Conservation (phyloP, 2,797 vertebrate species). For the Tauraco hartlaubi region DNA sequence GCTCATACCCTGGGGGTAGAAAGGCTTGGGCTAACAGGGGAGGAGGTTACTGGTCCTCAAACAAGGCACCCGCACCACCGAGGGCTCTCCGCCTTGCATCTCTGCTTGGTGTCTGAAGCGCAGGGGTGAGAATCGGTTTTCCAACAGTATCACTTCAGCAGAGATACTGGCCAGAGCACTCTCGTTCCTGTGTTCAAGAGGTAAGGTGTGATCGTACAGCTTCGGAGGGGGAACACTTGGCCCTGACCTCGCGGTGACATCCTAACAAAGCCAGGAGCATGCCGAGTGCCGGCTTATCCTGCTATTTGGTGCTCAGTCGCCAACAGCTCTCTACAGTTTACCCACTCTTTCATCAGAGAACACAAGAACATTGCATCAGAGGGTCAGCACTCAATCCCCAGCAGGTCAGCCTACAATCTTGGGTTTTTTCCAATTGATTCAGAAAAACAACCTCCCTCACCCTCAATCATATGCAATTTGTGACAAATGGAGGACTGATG, state of each 20-base stretch:
- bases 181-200: not conserved
- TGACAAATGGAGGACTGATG: not conserved
- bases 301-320: not conserved
- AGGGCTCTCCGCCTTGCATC: not conserved
- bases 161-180: rapidly evolving
- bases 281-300: not conserved
- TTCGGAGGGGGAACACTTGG: not conserved
- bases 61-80: rapidly evolving
- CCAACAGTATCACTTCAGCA: not conserved
- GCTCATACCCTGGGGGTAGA: not conserved
- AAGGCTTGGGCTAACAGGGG: not conserved
- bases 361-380: not conserved
- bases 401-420: not conserved
- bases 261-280: not conserved
- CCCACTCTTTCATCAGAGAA: not conserved
- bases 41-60: not conserved
- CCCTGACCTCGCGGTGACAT: not conserved
- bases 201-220: not conserved
- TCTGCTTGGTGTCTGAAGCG: not conserved
- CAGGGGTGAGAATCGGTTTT: not conserved
- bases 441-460: not conserved
- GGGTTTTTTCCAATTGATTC: not conserved
- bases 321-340: not conserved
- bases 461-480: rapidly evolving
- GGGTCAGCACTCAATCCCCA: not conserved